Evolutionary conservation across 2,113 vertebrate genomes (phyloP).

Genomic region (Tinamus guttatus): DNA sequence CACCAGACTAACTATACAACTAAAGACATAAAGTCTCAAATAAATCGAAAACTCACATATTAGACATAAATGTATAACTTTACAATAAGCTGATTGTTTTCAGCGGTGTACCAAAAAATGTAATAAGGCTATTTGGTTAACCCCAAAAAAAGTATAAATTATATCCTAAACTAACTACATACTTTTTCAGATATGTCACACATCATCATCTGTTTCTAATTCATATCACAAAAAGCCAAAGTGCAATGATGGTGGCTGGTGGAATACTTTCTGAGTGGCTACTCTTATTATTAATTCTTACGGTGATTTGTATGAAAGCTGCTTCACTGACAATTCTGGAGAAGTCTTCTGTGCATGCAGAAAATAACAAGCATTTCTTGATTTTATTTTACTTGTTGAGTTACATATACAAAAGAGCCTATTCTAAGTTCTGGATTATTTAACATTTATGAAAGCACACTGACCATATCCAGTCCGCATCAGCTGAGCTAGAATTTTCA

Average conservation of each 20-base stretch:
- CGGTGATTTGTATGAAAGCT: neutral
- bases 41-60: neutral
- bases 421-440: too few species aligned
- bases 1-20: neutral
- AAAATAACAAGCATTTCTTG: neutral
- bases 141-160: neutral
- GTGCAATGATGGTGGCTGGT: neutral
- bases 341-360: conserved; percentile 4
- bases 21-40: neutral
- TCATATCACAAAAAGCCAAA: neutral
- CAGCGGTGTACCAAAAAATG: conserved; percentile 8
- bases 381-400: neutral
- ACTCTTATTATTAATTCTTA: neutral
- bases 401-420: neutral
- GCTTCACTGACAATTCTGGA: conserved; percentile 12
- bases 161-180: conserved; percentile 13
- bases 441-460: too few species aligned
- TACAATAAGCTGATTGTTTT: conserved; percentile 40
- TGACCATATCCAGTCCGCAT: too few species aligned
- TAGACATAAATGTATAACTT: neutral
- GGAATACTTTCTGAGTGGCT: neutral
- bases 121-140: conserved; percentile 19
- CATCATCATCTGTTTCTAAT: conserved; percentile 6
- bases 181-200: conserved; percentile 15
- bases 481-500: too few species aligned